Evolutionary conservation across 2,797 vertebrate genomes (phyloP).

Genomic region (Rhabdophis nuchalis): DNA sequence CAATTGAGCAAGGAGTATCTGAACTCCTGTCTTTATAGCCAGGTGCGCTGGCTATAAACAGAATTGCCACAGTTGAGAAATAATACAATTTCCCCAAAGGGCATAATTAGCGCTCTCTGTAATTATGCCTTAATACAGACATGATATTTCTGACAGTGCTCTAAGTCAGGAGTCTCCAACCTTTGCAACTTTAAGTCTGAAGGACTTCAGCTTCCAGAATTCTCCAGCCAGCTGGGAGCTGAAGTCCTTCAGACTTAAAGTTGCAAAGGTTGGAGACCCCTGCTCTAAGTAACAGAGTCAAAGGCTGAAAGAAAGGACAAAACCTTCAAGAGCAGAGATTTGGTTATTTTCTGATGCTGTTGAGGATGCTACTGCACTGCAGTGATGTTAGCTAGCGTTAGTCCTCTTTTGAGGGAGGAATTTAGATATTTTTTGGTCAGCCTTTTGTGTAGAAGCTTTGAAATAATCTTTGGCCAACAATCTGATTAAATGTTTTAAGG

Average conservation of each 20-base stretch:
- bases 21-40: background rate
- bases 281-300: background rate
- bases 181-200: too few species aligned
- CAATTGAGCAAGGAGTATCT: background rate
- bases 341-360: background rate
- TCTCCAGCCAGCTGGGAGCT: too few species aligned
- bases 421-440: background rate
- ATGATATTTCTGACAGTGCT: background rate
- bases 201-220: too few species aligned
- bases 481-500: background rate
- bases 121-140: background rate
- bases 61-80: background rate
- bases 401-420: background rate
- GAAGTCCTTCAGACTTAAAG: too few species aligned
- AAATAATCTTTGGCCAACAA: background rate
- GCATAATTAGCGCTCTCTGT: background rate
- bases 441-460: background rate
- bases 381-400: background rate
- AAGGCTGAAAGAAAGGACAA: background rate
- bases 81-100: background rate
- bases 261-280: too few species aligned
- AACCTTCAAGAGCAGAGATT: background rate
- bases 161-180: too few species aligned
- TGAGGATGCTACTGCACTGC: background rate
- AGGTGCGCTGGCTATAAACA: background rate